Evolutionary conservation across 2,797 vertebrate species (phyloP), one percentile per base, ranked within the genome.

Genomic region (Arremon aurantiirostris): DNA sequence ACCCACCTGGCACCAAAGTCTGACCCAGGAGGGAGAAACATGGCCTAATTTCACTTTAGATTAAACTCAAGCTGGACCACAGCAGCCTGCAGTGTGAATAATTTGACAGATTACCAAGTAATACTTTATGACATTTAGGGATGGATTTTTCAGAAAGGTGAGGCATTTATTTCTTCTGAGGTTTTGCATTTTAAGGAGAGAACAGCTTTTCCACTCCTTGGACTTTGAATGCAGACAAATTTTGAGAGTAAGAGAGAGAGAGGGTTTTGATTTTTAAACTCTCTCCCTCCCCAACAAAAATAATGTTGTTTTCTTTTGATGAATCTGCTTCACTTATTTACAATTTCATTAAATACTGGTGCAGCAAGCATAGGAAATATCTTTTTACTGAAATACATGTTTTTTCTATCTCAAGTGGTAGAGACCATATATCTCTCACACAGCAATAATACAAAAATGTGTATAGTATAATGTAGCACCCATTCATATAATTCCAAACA

Each of bases 121-220:
- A 75, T 83, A 85, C 91, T 96, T 85, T 94, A 77, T 93, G 92
- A 94, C 91, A 94, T 93, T 94, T 95, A 82, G 77, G 84, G 69
- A 96, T 73, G 77, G 91, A 95, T 93, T 95, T 93, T 94, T 93
- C 57, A 75, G 84, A 90, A 86, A 66, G 60, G 95, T 82, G 14
- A 87, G 77, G 46, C 21, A 8, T 87, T 82, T 91, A 10, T 49
- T 75, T 80, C 60, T 83, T 9, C 71, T 50, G 19, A 92, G 82
- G n/a, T 91, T 93, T 90, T 97, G 53, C 52, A 93, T 91, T 96
- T 95, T 94, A 89, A 93, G 60, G 28, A 70, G 49, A 47, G 35
- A 94, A 80, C 26, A 89, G 42, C 13, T 39, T 82, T 94, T 66
- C 37, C 1, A 2, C 16, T 63, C 26, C 61, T 72, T 55, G 63